phyloP scores from a whole-genome alignment of 2,888 invertebrate genomes.

The Sussaba pulchella region DNA sequence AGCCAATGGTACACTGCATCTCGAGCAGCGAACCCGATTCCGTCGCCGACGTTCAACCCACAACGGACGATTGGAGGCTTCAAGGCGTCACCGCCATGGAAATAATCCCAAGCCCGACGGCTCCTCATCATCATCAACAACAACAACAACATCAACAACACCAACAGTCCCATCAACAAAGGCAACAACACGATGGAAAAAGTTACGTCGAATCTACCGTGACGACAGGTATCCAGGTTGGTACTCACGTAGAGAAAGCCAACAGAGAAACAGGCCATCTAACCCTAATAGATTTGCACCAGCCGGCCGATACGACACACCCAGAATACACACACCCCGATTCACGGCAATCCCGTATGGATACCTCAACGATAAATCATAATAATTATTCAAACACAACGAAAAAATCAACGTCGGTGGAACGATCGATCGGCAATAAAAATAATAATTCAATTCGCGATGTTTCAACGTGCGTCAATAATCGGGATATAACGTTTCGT shows the following conservation, averaged over 20 bases:
- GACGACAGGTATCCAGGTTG: slow-evolving; percentile 84
- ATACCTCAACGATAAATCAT: slow-evolving; percentile 81
- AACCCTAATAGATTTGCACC: slow-evolving; percentile 83
- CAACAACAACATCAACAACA: slow-evolving; percentile 84
- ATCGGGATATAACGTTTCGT: slow-evolving; percentile 71
- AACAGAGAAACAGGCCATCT: slow-evolving; percentile 74
- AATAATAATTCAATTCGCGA: slow-evolving; percentile 60
- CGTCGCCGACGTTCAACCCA: slow-evolving; percentile 85
- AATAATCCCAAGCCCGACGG: slow-evolving; percentile 77
- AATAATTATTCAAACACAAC: slow-evolving; percentile 82
- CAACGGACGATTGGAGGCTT: slow-evolving; percentile 81
- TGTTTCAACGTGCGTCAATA: slow-evolving; percentile 64
- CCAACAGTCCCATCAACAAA: slow-evolving; percentile 78
- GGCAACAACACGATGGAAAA: slow-evolving; percentile 78
- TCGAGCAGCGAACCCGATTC: slow-evolving; percentile 94
- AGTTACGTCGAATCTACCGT: slow-evolving; percentile 83
- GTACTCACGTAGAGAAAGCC: slow-evolving; percentile 82
- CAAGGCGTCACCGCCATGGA: slow-evolving; percentile 79
- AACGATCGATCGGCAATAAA: slow-evolving; percentile 74
- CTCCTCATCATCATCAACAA: slow-evolving; percentile 71
- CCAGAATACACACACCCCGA: slow-evolving; percentile 82
- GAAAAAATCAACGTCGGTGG: slow-evolving; percentile 76
- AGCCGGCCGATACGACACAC: slow-evolving; percentile 84
- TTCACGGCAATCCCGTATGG: slow-evolving; percentile 80
- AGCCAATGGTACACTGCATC: slow-evolving; percentile 95